A percentile compares a stretch with the other conserved stretches of the same genome.
These are phyloP conservation scores for Bradypodion ventrale DNA, from an alignment of 2,797 vertebrate genomes.

Conservation along the genomic window DNA sequence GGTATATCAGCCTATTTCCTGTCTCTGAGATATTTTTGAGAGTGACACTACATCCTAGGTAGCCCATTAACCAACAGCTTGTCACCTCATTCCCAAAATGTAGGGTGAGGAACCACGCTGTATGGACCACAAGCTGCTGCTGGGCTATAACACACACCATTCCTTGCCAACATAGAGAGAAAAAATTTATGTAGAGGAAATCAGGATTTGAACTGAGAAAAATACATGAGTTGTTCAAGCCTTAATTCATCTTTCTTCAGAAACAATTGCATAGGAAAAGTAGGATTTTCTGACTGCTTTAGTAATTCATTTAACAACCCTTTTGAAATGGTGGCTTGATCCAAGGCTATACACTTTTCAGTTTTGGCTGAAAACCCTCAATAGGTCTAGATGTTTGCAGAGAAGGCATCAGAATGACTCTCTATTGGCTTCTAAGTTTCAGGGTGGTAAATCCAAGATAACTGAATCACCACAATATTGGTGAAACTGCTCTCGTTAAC, in stretches of 20 bases:
- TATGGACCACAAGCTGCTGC: too few species aligned
- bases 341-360: not conserved
- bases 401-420: not conserved
- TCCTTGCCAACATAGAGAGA: not conserved
- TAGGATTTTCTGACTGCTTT: conserved; percentile 46
- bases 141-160: not conserved
- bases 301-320: conserved; percentile 46
- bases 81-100: too few species aligned
- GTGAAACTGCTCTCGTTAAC: not conserved
- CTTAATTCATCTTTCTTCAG: not conserved
- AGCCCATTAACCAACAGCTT: not conserved
- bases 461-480: not conserved
- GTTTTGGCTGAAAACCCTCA: not conserved
- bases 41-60: not conserved
- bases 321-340: conserved; percentile 43
- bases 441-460: not conserved
- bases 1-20: not conserved
- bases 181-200: not conserved
- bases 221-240: not conserved
- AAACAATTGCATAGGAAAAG: conserved; percentile 47
- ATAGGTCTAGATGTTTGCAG: not conserved
- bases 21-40: not conserved
- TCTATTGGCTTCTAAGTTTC: not conserved
- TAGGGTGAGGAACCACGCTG: too few species aligned
- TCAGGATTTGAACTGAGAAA: not conserved